Percentiles rank a stretch among this genome's conserved stretches.
Conservation (phyloP, 2,888 invertebrate species). For the Helleia helle region DNA sequence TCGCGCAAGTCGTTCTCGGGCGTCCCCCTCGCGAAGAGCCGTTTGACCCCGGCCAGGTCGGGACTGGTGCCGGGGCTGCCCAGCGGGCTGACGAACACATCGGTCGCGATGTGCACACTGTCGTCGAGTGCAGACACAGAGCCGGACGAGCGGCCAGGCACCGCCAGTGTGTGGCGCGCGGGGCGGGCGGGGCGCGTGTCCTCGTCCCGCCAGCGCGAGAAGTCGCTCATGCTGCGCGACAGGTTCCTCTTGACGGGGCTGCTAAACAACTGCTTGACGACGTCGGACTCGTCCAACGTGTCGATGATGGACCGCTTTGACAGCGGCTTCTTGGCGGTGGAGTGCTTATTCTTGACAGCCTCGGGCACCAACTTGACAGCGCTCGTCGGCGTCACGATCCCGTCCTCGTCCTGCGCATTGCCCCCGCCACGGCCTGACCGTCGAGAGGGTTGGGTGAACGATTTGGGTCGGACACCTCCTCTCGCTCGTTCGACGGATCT, state of each 20-base stretch:
- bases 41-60: slow-evolving; percentile 34
- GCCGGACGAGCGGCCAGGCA: slow-evolving; percentile 24
- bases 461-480: slow-evolving; percentile 31
- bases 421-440: slow-evolving; percentile 14
- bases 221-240: slow-evolving; percentile 64
- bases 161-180: slow-evolving; percentile 32
- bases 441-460: slow-evolving; percentile 11
- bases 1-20: slow-evolving; percentile 40
- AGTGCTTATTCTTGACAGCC: slow-evolving; percentile 56
- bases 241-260: slow-evolving; percentile 64
- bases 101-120: slow-evolving; percentile 36
- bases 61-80: slow-evolving; percentile 38
- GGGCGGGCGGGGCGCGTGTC: slow-evolving; percentile 22
- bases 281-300: slow-evolving; percentile 50
- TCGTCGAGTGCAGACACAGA: slow-evolving; percentile 27
- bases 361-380: slow-evolving; percentile 44
- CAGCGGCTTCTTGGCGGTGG: slow-evolving; percentile 62
- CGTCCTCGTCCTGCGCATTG: slow-evolving; percentile 24
- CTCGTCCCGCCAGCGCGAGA: slow-evolving; percentile 43
- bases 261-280: slow-evolving; percentile 58
- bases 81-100: slow-evolving; percentile 47
- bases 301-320: slow-evolving; percentile 63
- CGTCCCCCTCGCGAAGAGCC: slow-evolving; percentile 33
- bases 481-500: slow-evolving; percentile 23
- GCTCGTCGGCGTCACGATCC: slow-evolving; percentile 50